Percentiles rank a stretch among this genome's conserved stretches.
Evolutionary conservation across 2,113 vertebrate species (phyloP).

Genomic region (Chelonoidis abingdonii): DNA sequence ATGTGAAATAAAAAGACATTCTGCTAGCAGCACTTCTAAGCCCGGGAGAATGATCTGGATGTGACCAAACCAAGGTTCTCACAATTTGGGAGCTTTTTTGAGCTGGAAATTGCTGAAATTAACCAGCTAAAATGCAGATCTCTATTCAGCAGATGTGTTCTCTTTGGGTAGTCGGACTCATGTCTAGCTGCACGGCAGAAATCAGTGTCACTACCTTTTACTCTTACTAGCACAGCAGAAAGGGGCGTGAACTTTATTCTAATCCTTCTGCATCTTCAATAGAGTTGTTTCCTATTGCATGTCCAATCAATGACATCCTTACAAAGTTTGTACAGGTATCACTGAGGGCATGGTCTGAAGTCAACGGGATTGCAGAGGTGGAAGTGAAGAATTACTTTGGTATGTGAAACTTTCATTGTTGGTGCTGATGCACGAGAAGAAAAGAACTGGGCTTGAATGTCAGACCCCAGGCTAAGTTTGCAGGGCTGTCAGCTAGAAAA

Average conservation of each 20-base stretch:
- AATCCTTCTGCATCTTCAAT: not conserved
- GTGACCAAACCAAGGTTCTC: rapidly evolving
- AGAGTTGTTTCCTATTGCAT: rapidly evolving
- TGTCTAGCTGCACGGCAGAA: not conserved
- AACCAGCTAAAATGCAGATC: rapidly evolving
- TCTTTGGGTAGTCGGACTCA: not conserved
- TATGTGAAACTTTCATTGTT: constrained; percentile 32
- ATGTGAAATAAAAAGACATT: rapidly evolving
- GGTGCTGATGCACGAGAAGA: constrained; percentile 7
- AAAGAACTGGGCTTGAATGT: constrained; percentile 48
- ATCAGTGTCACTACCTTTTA: not conserved
- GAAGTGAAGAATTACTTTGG: constrained; percentile 43
- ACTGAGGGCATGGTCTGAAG: not conserved
- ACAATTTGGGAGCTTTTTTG: rapidly evolving
- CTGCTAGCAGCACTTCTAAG: rapidly evolving
- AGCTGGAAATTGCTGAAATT: not conserved
- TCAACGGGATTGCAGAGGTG: constrained; percentile 29
- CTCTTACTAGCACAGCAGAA: rapidly evolving
- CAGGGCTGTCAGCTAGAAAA: constrained; percentile 49
- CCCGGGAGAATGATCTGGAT: rapidly evolving
- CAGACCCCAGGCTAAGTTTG: constrained; percentile 51
- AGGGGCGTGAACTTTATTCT: not conserved
- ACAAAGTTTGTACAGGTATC: constrained; percentile 38
- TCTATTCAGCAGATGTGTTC: not conserved
- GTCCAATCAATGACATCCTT: not conserved